Base-by-base conservation (phyloP, 2,888 invertebrate genomes). In the Empis stercorea region DNA sequence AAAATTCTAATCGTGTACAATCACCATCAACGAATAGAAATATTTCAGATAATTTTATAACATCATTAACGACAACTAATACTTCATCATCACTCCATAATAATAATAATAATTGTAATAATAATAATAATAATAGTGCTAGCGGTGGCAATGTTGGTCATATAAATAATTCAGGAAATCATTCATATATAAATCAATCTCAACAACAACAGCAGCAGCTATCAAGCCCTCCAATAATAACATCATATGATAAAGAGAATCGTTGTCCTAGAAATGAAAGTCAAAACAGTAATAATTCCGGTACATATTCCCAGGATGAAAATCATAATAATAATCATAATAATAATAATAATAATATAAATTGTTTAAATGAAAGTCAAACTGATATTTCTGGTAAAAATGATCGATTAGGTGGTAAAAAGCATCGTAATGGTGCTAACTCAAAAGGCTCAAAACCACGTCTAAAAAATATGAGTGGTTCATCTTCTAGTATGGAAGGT, bases 401-500 rank as follows among this genome's bases (percentile, higher is more conserved):
- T 23, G 57, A 64, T 60, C 51, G 55, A 57, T 57, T 53, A 53
- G 50, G 56, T 36, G 50, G 56, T 36, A 68, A 67, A 47, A 68
- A 68, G 51, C 68, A 68, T 58, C 65, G 68, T 48, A 61, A 62
- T 54, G 65, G 63, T 48, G 64, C 66, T 44, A 68, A 65, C 52
- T 63, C 68, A 17, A 68, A 68, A 52, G 62, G 66, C 23, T 61
- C 64, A 10, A 69, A 70, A 52, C 67, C 69, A 15, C 64, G 70
- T 41, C 64, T 69, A 59, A 69, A 70, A 64, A 69, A 65, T 49
- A 61, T 67, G 51, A 61, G 64, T 2, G 63, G 62, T 48, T 66
- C 62, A 30, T 56, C 56, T 20, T 65, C 64, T 46, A 75, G 74
- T 59, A 71, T 72, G 54, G 74, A 74, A 48, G 71, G 71, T 49